phyloP scores from a whole-genome alignment of 2,888 invertebrate species.

The Eupithecia vulgata region DNA sequence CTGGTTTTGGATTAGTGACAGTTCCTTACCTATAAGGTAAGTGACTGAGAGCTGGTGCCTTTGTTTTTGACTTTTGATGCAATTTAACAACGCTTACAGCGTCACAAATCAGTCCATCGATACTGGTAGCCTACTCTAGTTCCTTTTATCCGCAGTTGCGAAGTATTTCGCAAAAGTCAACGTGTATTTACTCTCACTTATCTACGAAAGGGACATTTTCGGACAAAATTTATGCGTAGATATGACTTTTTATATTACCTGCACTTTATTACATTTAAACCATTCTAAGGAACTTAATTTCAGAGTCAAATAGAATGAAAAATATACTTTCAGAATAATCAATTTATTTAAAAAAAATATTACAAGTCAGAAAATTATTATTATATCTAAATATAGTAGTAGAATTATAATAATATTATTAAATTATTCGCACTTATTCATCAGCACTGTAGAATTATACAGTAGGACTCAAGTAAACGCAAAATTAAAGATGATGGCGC shows the following conservation, averaged over 20 bases:
- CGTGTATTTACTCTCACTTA: background rate
- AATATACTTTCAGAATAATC: background rate
- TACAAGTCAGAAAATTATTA: no score
- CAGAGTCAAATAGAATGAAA: background rate
- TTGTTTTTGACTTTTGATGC: background rate
- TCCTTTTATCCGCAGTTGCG: background rate
- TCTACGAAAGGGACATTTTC: background rate
- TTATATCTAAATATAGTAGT: no score
- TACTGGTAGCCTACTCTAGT: background rate
- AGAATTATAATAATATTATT: no score
- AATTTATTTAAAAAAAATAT: no score
- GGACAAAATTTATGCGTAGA: background rate
- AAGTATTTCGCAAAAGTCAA: background rate
- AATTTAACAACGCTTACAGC: background rate
- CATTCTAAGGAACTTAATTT: background rate
- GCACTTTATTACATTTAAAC: background rate
- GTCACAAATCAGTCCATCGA: no score
- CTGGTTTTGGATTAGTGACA: conserved; percentile 36
- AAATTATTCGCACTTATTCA: no score
- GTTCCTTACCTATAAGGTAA: no score
- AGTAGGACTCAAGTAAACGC: no score
- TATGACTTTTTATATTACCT: background rate
- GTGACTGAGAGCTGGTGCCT: background rate
- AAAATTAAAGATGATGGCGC: no score
- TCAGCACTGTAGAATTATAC: no score